phyloP scores from a whole-genome alignment of 2,888 invertebrate species.

The Anagyrus pseudococci region DNA sequence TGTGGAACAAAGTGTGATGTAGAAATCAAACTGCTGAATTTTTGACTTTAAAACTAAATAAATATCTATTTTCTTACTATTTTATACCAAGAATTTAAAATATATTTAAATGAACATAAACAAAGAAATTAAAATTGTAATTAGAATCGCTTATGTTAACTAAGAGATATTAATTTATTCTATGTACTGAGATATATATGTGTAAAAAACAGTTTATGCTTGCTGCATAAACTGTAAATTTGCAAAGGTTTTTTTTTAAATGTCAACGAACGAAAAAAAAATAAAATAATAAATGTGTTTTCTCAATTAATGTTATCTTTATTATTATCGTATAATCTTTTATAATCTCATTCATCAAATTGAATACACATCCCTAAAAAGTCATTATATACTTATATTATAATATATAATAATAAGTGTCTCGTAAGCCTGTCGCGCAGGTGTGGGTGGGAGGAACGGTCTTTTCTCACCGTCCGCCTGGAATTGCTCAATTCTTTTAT shows the following conservation, averaged over 20 bases:
- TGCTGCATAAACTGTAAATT: conserved; percentile 18
- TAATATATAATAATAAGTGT: neutral
- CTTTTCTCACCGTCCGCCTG: neutral
- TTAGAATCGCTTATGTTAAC: conserved; percentile 10
- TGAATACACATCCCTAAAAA: conserved; percentile 27
- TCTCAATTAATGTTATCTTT: conserved; percentile 4
- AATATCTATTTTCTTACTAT: conserved; percentile 40
- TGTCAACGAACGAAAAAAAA: conserved; percentile 17
- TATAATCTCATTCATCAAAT: conserved; percentile 16
- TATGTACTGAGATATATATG: conserved; percentile 16
- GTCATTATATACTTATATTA: conserved; percentile 2
- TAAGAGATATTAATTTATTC: conserved; percentile 28
- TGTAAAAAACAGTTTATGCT: conserved; percentile 17
- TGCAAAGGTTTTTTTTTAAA: conserved; percentile 18
- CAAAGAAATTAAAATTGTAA: conserved; percentile 22
- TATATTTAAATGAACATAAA: conserved; percentile 11
- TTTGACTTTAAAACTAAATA: neutral
- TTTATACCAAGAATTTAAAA: conserved; percentile 33
- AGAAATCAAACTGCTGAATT: conserved; percentile 16
- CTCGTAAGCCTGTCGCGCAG: conserved; percentile 4
- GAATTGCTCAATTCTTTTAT: conserved; percentile 18
- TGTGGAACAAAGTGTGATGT: conserved; percentile 23
- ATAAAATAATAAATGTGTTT: conserved; percentile 17
- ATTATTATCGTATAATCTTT: conserved; percentile 25
- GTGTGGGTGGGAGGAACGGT: neutral